Evolutionary conservation across 23 tunicate genomes (phyloP).

Genomic region (Clavelina lepadiformis): DNA sequence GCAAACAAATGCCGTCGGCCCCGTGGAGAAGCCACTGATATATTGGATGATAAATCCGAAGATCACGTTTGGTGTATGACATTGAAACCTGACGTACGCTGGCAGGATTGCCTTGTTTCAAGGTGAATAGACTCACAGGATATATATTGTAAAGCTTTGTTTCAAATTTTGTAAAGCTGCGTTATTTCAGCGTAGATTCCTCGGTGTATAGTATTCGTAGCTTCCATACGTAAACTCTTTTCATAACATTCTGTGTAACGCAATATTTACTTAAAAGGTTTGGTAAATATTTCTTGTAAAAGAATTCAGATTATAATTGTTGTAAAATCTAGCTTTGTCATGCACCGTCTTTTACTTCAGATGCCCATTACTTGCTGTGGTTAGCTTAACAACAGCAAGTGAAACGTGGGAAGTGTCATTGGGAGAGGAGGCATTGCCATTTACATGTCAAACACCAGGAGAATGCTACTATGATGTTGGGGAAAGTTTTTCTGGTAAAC

Average conservation of each 20-base stretch:
- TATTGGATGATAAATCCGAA: conserved; percentile 23
- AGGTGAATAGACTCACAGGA: too few relatives aligned
- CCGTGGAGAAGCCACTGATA: conserved; percentile 55
- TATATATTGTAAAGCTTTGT: too few relatives aligned
- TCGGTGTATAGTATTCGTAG: too few relatives aligned
- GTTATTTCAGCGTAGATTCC: too few relatives aligned
- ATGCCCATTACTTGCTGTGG: conserved; percentile 46
- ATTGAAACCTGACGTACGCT: conserved; percentile 34
- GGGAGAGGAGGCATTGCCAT: conserved; percentile 47
- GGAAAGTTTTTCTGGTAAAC: conserved; percentile 31
- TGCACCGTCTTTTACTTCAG: too few relatives aligned
- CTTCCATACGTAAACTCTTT: too few relatives aligned
- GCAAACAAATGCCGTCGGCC: conserved; percentile 67
- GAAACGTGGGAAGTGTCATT: conserved; percentile 41
- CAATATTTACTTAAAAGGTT: too few relatives aligned
- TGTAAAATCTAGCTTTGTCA: too few relatives aligned
- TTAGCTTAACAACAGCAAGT: conserved; percentile 22
- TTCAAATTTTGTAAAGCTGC: too few relatives aligned
- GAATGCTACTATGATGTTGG: conserved; percentile 70
- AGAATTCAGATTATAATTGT: too few relatives aligned
- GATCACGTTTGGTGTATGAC: conserved; percentile 81
- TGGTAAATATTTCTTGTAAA: too few relatives aligned
- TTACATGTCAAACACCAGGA: conserved; percentile 51
- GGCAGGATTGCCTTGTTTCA: conserved; percentile 83
- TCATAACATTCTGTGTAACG: too few relatives aligned